Conservation (phyloP, 2,113 vertebrate species). For the Murina feae region DNA sequence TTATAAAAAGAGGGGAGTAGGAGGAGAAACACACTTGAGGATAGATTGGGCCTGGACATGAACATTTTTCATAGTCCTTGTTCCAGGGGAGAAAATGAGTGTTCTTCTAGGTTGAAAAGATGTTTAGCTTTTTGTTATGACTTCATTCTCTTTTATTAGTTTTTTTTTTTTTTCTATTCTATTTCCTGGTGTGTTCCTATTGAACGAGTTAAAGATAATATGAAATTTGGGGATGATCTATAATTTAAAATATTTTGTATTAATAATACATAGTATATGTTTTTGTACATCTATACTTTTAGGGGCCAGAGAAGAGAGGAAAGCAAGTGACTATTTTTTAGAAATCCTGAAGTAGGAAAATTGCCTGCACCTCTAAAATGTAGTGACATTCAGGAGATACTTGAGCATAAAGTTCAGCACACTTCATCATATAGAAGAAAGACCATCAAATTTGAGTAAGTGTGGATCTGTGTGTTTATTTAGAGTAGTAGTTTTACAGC, state of each 20-base stretch:
- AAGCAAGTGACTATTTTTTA: background rate
- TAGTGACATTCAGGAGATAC: background rate
- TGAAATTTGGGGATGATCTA: background rate
- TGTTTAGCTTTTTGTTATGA: background rate
- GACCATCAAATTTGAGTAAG: background rate
- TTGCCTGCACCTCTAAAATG: background rate
- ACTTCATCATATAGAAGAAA: conserved; percentile 14
- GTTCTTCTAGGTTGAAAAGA: background rate
- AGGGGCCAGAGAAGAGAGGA: background rate
- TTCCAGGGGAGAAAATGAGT: background rate
- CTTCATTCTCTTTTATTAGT: background rate
- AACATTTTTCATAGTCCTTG: background rate
- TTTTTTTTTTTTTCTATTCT: background rate
- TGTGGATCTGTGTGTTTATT: conserved; percentile 23
- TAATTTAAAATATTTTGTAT: background rate
- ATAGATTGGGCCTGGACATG: background rate
- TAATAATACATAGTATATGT: background rate
- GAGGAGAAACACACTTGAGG: background rate
- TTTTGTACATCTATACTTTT: background rate
- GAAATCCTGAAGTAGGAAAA: conserved; percentile 9
- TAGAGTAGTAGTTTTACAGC: conserved; percentile 31
- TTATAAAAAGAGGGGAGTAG: background rate
- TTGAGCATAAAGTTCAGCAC: background rate
- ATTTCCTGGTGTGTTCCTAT: background rate
- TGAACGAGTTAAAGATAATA: background rate